Evolutionary conservation across 2,888 invertebrate genomes (phyloP).

Genomic region (Drosophila bunnanda): DNA sequence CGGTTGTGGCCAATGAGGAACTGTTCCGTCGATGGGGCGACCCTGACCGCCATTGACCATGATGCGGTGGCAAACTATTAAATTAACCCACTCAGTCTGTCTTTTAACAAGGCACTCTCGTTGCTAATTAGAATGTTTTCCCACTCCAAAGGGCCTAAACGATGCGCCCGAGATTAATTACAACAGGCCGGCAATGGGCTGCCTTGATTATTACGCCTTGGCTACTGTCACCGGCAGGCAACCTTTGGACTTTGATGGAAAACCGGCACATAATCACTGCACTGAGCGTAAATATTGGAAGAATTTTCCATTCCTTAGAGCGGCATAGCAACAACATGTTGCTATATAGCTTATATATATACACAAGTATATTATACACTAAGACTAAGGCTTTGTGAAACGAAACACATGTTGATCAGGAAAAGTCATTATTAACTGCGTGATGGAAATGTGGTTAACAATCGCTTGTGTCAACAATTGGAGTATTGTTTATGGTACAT

Average conservation of each 20-base stretch:
- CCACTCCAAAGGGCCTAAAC: not conserved
- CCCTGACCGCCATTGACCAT: conserved; percentile 31
- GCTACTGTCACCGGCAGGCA: conserved; percentile 14
- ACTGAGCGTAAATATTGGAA: conserved; percentile 2
- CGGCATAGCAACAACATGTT: conserved; percentile 17
- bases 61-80: conserved; percentile 7
- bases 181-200: not conserved
- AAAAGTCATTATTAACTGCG: conserved; percentile 9
- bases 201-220: conserved; percentile 22
- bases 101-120: conserved; percentile 8
- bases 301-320: not conserved
- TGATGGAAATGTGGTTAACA: not conserved
- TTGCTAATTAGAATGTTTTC: conserved; percentile 30
- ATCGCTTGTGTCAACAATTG: conserved; percentile 16
- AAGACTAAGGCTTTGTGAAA: not conserved
- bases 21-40: conserved; percentile 14
- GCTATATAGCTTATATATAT: not conserved
- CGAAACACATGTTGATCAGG: conserved; percentile 1
- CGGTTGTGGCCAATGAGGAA: conserved; percentile 49
- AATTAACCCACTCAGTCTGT: conserved; percentile 1
- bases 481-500: not conserved
- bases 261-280: conserved; percentile 21
- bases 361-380: not conserved
- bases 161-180: conserved; percentile 17
- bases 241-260: conserved; percentile 33